Percentiles rank a stretch among this genome's conserved stretches.
Conservation (phyloP, 2,797 vertebrate species). For the Agapornis canus region DNA sequence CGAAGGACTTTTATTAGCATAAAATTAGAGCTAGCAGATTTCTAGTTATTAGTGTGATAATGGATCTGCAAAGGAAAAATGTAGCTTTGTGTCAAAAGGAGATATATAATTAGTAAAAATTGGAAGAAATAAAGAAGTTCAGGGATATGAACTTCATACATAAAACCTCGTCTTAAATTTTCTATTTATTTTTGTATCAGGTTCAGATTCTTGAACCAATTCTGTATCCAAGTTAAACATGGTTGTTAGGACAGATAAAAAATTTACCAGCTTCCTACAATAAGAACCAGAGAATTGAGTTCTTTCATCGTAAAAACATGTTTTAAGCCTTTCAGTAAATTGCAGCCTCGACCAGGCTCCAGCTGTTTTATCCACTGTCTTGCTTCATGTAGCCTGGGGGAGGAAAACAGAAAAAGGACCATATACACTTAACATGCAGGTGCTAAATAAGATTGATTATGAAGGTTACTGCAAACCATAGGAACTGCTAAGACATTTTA, state of each 20-base stretch:
- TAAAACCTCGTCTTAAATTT: neutral
- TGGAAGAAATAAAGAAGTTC: neutral
- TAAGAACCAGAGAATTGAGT: slow-evolving; percentile 76
- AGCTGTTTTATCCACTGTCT: slow-evolving; percentile 75
- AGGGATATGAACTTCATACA: neutral
- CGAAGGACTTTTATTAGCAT: neutral
- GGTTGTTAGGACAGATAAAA: neutral
- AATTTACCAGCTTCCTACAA: slow-evolving; percentile 79
- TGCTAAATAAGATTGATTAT: neutral
- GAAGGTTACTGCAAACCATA: neutral
- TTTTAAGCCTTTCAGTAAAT: slow-evolving; percentile 78
- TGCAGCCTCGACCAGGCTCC: slow-evolving; percentile 71
- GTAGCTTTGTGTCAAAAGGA: neutral
- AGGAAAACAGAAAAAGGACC: neutral
- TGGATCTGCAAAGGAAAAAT: neutral
- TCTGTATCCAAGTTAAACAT: neutral
- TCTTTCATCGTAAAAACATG: slow-evolving; percentile 51
- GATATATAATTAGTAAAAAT: neutral
- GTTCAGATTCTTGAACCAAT: neutral
- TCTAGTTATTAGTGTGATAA: neutral
- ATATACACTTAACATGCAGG: neutral
- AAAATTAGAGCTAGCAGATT: neutral
- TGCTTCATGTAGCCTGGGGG: slow-evolving; percentile 74
- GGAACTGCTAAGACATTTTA: neutral
- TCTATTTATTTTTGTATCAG: neutral